A percentile compares a stretch with the other conserved stretches of the same genome.
Conservation (phyloP, 2,797 vertebrate species). For the Nannoperca australis region DNA sequence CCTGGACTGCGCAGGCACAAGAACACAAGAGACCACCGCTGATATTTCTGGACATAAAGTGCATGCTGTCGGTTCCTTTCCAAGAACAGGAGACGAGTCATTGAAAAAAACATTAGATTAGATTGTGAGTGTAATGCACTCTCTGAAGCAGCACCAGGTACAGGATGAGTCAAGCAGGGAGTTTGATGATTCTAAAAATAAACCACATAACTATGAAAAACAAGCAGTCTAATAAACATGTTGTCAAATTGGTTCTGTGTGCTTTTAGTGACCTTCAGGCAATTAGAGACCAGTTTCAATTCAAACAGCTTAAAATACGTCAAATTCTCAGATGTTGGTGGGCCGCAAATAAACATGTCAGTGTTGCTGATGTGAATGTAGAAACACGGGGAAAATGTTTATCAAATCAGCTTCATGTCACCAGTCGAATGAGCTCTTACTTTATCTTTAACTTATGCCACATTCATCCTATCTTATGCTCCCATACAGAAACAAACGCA, state of each 20-base stretch:
- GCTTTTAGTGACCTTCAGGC: not conserved
- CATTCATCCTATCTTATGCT: not conserved
- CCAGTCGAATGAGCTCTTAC: not conserved
- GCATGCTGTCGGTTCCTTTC: slow-evolving; percentile 30
- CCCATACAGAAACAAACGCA: too few relatives aligned
- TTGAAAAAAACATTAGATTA: slow-evolving; percentile 46
- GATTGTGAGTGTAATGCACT: slow-evolving; percentile 22
- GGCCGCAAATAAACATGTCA: not conserved
- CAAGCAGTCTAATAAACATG: not conserved
- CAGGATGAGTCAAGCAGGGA: slow-evolving; percentile 37
- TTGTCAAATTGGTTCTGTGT: not conserved
- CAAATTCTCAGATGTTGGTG: not conserved
- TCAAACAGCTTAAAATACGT: not conserved
- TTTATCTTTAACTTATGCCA: not conserved
- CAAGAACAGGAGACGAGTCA: slow-evolving; percentile 21
- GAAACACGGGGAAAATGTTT: not conserved
- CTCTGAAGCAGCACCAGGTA: slow-evolving; percentile 18
- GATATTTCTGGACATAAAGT: slow-evolving; percentile 38
- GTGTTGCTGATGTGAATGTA: not conserved
- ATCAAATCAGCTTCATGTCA: not conserved
- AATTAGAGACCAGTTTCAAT: not conserved
- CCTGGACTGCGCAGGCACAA: slow-evolving; percentile 8
- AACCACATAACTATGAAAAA: slow-evolving; percentile 6
- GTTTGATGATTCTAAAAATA: not conserved
- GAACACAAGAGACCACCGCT: not conserved